A percentile compares a stretch with the other conserved stretches of the same genome.
Evolutionary conservation across 1,140 invertebrate species (phyloP).

Genomic region (Drosophila pruinosa): DNA sequence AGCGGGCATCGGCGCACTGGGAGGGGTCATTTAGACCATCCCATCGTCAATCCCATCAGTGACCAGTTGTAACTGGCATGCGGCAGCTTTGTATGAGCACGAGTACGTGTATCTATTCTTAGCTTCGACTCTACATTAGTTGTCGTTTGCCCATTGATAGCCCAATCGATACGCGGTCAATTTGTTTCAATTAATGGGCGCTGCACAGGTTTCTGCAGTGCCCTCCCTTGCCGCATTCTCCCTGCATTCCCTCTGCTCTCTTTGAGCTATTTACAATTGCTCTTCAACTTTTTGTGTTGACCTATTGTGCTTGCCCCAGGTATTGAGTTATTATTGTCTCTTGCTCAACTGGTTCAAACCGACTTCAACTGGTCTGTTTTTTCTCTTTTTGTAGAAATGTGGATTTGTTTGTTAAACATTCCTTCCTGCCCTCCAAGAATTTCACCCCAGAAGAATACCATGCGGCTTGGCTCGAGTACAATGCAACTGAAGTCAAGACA

Average conservation of each 20-base stretch:
- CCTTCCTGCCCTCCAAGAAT: constrained; percentile 83
- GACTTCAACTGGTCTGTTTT: constrained; percentile 36
- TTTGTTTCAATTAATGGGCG: constrained; percentile 75
- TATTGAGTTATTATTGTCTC: constrained; percentile 43
- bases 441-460: constrained; percentile 85
- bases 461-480: constrained; percentile 82
- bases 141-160: constrained; percentile 59
- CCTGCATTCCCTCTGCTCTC: neutral
- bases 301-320: constrained; percentile 14
- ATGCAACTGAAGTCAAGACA: constrained; percentile 75
- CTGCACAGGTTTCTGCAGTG: constrained; percentile 43
- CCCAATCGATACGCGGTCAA: constrained; percentile 72
- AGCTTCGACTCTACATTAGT: constrained; percentile 4
- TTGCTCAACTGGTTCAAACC: constrained; percentile 33
- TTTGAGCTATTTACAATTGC: constrained; percentile 44
- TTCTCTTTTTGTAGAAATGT: constrained; percentile 84
- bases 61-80: constrained; percentile 12
- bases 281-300: constrained; percentile 42
- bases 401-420: constrained; percentile 84
- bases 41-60: neutral
- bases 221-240: neutral
- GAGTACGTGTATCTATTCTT: constrained; percentile 16
- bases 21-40: constrained; percentile 25
- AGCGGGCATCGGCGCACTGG: neutral
- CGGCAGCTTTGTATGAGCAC: constrained; percentile 34